Evolutionary conservation across 2,113 vertebrate genomes (phyloP), one percentile per base, ranked within the genome.

Genomic region (Syngnathus scovelli): DNA sequence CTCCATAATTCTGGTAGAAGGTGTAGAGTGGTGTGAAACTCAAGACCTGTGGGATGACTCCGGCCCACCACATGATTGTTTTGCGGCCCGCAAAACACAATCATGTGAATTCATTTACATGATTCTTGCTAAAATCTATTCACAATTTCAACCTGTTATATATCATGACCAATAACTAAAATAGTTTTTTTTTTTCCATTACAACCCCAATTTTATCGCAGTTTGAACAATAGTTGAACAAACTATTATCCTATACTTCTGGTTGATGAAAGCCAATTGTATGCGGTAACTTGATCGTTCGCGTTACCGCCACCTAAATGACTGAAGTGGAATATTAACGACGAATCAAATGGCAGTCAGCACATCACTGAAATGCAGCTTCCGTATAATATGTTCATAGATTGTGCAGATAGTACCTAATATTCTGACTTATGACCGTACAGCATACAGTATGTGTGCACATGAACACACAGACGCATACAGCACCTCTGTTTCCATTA

Each of bases 401-500:
- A 44, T 44, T 44, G 6, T 8, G 41, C 61, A 44, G 39, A 38
- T 61, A 23, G n/a, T 27, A 7, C 39, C 41, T 16, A 62, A 44
- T 62, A 43, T 15, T 62, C 6, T 27, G 41, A 12, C 39, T 2
- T 19, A 7, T 38, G 36, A 33, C 27, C 27, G 27, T 3, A 33
- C 27, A 33, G 27, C 8, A 16, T n/a, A 33, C 27, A 33, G 15
- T n/a, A 37, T 37, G 61, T 4, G 0, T 52, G 69, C 55, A 44
- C 39, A 16, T 13, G 8, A 38, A 36, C 33, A 33, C 36, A 23
- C 69, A 64, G 21, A 48, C 46, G 4, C 2, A 27, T 64, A 61
- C 13, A 38, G 8, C 3, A 75, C 75, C 75, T 77, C 59, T 48
- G 60, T 83, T 81, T 78, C 69, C 69, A 82, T 83, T 81, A 74